A percentile compares a stretch with the other conserved stretches of the same genome.
phyloP scores from a whole-genome alignment of 1,140 invertebrate genomes.

The Brachionus plicatilis region DNA sequence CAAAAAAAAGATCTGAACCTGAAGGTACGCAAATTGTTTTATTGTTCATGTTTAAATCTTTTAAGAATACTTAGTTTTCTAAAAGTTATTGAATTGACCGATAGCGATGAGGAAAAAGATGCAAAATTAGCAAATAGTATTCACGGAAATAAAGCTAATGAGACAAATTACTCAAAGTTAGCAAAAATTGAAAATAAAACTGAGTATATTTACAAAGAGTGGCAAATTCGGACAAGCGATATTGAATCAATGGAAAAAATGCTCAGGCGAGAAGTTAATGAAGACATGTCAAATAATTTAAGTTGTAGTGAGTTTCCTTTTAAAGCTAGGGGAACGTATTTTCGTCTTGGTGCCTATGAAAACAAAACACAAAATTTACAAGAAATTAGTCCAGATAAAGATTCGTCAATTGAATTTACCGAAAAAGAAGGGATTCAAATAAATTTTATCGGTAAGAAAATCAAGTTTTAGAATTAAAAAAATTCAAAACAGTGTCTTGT shows the following conservation, averaged over 20 bases:
- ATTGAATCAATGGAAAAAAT: neutral
- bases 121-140: neutral
- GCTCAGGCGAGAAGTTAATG: neutral
- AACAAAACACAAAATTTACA: neutral
- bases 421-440: conserved; percentile 4
- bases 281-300: neutral
- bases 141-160: neutral
- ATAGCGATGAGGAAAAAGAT: neutral
- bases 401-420: neutral
- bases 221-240: neutral
- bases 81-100: neutral
- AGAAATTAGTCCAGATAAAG: neutral
- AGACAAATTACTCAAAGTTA: neutral
- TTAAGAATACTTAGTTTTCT: neutral
- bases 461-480: neutral
- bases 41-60: neutral
- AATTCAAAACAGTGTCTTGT: neutral
- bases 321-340: neutral
- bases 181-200: neutral
- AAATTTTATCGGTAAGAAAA: neutral
- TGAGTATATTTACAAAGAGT: neutral
- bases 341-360: neutral
- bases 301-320: neutral
- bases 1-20: neutral
- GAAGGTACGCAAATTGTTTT: neutral